Conservation (phyloP, 2,888 invertebrate genomes). For the Oligia strigilis region DNA sequence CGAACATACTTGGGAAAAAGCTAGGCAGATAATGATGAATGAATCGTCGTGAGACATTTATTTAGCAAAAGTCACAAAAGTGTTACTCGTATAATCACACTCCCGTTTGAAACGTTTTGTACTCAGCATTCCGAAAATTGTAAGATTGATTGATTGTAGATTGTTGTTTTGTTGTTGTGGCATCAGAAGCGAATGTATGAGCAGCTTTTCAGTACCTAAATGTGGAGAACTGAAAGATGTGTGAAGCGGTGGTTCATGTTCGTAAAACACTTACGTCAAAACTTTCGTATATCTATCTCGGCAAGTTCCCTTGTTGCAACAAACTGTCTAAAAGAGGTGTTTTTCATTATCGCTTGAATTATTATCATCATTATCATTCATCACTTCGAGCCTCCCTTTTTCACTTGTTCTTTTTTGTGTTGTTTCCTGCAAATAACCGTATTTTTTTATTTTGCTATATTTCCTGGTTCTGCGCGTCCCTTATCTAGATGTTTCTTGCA, state of each 20-base stretch:
- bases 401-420: neutral
- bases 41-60: neutral
- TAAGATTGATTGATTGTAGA: neutral
- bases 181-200: neutral
- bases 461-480: too few species aligned
- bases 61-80: too few species aligned
- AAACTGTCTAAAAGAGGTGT: neutral
- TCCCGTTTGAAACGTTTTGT: neutral
- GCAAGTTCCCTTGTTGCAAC: neutral
- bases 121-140: neutral
- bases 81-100: neutral
- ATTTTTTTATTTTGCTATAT: too few species aligned
- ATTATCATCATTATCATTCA: neutral
- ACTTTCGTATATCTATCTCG: neutral
- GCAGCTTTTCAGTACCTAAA: neutral
- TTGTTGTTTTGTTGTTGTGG: too few species aligned
- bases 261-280: neutral
- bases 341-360: neutral
- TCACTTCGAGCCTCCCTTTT: neutral
- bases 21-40: neutral
- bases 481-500: too few species aligned
- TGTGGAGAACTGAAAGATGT: slow-evolving; percentile 12
- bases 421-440: too few species aligned
- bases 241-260: neutral
- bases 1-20: too few species aligned